These are phyloP conservation scores for Holocentrus rufus DNA, from an alignment of 2,797 vertebrate genomes.

Conservation along the genomic window DNA sequence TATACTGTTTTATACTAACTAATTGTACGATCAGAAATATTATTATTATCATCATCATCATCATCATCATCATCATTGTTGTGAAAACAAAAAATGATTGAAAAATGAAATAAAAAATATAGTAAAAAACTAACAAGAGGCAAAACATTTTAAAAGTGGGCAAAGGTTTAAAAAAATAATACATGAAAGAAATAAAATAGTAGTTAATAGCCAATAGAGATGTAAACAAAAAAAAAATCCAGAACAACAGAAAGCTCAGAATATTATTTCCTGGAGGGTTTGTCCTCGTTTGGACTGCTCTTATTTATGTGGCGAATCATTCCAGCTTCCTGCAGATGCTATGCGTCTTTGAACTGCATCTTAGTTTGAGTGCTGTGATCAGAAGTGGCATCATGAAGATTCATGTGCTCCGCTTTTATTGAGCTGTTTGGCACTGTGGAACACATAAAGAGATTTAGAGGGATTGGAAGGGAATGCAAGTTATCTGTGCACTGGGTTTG, in stretches of 20 bases:
- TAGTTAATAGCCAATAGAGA: not conserved
- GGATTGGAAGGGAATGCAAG: conserved; percentile 48
- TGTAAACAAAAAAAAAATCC: conserved; percentile 3
- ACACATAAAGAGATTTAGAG: conserved; percentile 54
- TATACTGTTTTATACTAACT: too few species aligned
- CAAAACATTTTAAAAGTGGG: too few species aligned
- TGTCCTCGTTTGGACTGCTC: conserved; percentile 17
- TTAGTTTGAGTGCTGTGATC: conserved; percentile 39
- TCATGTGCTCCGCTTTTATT: conserved; percentile 34
- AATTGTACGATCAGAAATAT: too few species aligned
- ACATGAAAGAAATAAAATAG: not conserved
- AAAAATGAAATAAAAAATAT: too few species aligned
- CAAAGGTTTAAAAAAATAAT: not conserved
- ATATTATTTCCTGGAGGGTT: conserved; percentile 10
- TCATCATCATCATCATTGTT: too few species aligned
- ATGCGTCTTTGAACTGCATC: conserved; percentile 34
- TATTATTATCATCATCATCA: too few species aligned
- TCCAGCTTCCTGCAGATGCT: conserved; percentile 42
- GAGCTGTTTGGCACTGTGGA: conserved; percentile 52
- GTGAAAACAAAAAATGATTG: too few species aligned
- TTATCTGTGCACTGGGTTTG: conserved; percentile 44
- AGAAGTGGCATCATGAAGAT: conserved; percentile 38
- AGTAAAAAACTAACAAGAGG: not conserved
- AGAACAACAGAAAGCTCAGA: not conserved
- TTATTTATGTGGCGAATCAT: conserved; percentile 48